Evolutionary conservation across 2,888 invertebrate species (phyloP), one percentile per base, ranked within the genome.

Genomic region (Elgonia sp.): DNA sequence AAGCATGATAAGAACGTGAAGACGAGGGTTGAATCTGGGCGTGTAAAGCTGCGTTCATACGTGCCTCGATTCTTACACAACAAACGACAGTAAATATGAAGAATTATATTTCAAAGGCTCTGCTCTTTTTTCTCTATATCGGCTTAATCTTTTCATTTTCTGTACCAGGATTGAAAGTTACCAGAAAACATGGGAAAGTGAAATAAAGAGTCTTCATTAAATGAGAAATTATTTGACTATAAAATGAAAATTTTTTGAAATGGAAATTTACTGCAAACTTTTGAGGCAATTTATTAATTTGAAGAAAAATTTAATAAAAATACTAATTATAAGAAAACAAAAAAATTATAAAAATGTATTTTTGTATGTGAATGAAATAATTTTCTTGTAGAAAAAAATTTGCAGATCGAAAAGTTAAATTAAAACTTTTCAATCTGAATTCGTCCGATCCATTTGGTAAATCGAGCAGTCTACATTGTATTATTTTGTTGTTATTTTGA

Each of bases 1-100:
- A 88, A 88, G 80, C 80, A 63, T 63, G 83, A 86, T 80, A 88
- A 88, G 83, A 86, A 86, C 80, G 75, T 63, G 80, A 88, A 84
- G 79, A 84, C 69, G 87, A 80, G 88, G 80, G 73, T 67, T 69
- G 80, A 82, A 79, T 84, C 85, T 37, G 55, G 50, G 29, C 65
- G n/a, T 37, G 46, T 63, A 70, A 87, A 84, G 67, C 69, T 62
- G 55, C 60, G 55, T 81, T 72, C 75, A 79, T 62, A 83, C 67
- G 57, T 67, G 83, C 50, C 62, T 53, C 8, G 29, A 18, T 62
- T 72, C 65, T 20, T 65, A 39, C 42, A 14, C 53, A 65, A 60
- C 73, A 62, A 67, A 60, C 75, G 75, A 72, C 72, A 40, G 14
- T 73, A 72, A 73, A 73, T 72, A 65, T 65, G 46, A 82, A 55